phyloP scores from a whole-genome alignment of 1,140 invertebrate genomes.

The Drosophila bifasciata region DNA sequence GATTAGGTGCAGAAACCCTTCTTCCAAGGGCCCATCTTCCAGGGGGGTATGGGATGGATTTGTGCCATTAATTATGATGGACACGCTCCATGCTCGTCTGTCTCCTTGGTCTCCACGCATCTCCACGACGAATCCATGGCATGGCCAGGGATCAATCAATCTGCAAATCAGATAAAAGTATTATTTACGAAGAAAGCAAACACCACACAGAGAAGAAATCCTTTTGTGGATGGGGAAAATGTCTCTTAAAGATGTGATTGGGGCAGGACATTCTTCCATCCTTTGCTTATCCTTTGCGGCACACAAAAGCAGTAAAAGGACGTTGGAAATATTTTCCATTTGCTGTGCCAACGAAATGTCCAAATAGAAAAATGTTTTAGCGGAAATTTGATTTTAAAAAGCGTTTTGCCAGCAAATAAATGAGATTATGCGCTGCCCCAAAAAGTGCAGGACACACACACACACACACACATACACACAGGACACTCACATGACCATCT shows the following conservation, averaged over 20 bases:
- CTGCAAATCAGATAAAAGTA: slow-evolving; percentile 62
- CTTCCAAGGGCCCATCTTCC: too few species aligned
- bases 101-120: too few species aligned
- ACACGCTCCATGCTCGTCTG: slow-evolving; percentile 33
- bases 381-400: slow-evolving; percentile 83
- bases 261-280: background rate
- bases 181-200: slow-evolving; percentile 47
- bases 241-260: slow-evolving; percentile 24
- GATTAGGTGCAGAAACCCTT: slow-evolving; percentile 21
- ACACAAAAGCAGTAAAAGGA: slow-evolving; percentile 10
- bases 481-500: slow-evolving; percentile 53
- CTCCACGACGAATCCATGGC: background rate
- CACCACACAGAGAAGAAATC: background rate
- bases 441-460: slow-evolving; percentile 68
- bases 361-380: slow-evolving; percentile 79
- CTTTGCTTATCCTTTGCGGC: slow-evolving; percentile 8
- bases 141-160: slow-evolving; percentile 62
- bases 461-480: slow-evolving; percentile 47
- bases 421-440: slow-evolving; percentile 79
- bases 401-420: slow-evolving; percentile 82
- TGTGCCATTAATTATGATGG: slow-evolving; percentile 73
- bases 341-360: slow-evolving; percentile 60
- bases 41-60: slow-evolving; percentile 35
- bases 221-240: slow-evolving; percentile 20
- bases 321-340: slow-evolving; percentile 43